phyloP scores from a whole-genome alignment of 2,113 vertebrate genomes.

The Microtus richardsoni region DNA sequence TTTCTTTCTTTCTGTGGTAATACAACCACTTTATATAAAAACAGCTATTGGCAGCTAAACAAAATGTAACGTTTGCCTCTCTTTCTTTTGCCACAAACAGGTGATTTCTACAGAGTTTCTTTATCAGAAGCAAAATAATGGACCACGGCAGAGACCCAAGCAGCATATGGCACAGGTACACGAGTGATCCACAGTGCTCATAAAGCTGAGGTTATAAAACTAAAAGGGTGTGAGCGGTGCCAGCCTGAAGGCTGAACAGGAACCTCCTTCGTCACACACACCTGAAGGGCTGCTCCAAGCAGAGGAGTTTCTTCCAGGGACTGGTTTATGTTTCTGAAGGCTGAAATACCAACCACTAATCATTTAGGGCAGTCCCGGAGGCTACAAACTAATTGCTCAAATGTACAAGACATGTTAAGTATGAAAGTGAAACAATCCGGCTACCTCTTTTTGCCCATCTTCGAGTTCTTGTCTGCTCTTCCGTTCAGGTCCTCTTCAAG shows the following conservation, averaged over 20 bases:
- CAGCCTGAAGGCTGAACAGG: neutral
- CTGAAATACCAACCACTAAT: neutral
- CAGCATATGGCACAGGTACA: rapidly evolving
- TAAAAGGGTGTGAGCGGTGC: neutral
- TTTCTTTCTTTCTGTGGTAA: neutral
- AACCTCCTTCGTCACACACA: neutral
- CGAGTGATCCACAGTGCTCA: rapidly evolving
- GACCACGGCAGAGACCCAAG: neutral
- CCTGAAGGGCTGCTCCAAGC: neutral
- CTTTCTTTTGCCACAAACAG: neutral
- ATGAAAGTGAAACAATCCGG: neutral
- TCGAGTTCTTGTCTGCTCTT: neutral
- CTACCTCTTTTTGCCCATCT: conserved; percentile 38
- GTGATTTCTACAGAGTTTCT: neutral
- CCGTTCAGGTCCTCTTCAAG: neutral
- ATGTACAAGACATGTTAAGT: neutral
- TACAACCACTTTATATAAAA: neutral
- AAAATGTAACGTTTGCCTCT: neutral
- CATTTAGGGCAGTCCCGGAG: neutral
- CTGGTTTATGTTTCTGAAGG: neutral
- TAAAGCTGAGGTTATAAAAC: neutral
- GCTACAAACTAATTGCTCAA: neutral
- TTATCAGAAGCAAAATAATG: neutral
- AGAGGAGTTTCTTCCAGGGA: neutral
- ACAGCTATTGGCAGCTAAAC: neutral